A percentile compares a stretch with the other conserved stretches of the same genome.
Evolutionary conservation across 2,888 invertebrate species (phyloP).

Genomic region (Serrognathus titanus): DNA sequence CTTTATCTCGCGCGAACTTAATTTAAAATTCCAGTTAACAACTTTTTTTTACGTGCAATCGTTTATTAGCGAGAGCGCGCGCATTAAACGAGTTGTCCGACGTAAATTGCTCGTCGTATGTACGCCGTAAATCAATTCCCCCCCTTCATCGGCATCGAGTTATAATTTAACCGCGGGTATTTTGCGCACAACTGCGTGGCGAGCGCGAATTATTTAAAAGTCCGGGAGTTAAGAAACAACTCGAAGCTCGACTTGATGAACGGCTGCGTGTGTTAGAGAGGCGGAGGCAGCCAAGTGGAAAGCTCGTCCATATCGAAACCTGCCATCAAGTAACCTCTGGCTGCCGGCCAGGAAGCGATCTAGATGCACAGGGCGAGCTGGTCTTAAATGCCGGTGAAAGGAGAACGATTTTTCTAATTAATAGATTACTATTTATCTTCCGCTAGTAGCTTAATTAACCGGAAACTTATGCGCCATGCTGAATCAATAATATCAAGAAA

Average conservation of each 20-base stretch:
- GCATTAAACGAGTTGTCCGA: not conserved
- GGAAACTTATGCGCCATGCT: not conserved
- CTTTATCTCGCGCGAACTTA: conserved; percentile 5
- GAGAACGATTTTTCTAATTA: not conserved
- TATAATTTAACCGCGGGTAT: conserved; percentile 7
- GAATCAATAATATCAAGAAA: no score
- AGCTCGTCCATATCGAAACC: conserved; percentile 26
- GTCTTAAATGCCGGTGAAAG: not conserved
- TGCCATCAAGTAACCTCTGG: conserved; percentile 26
- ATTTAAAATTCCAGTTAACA: conserved; percentile 1
- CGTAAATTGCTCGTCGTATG: not conserved
- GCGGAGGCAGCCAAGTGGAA: conserved; percentile 19
- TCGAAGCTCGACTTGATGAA: conserved; percentile 16
- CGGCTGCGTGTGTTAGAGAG: conserved; percentile 17
- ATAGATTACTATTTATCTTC: not conserved
- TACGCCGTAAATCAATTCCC: not conserved
- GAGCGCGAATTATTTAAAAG: conserved; percentile 1
- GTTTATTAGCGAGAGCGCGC: not conserved
- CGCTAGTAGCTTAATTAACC: not conserved
- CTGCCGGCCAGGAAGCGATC: conserved; percentile 32
- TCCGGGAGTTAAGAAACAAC: not conserved
- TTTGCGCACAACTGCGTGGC: conserved; percentile 10
- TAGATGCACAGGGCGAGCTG: not conserved
- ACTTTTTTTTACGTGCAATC: not conserved
- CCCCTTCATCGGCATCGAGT: not conserved